Evolutionary conservation across 2,888 invertebrate genomes (phyloP), one percentile per base, ranked within the genome.

Genomic region (Ichneumoninae sp.): DNA sequence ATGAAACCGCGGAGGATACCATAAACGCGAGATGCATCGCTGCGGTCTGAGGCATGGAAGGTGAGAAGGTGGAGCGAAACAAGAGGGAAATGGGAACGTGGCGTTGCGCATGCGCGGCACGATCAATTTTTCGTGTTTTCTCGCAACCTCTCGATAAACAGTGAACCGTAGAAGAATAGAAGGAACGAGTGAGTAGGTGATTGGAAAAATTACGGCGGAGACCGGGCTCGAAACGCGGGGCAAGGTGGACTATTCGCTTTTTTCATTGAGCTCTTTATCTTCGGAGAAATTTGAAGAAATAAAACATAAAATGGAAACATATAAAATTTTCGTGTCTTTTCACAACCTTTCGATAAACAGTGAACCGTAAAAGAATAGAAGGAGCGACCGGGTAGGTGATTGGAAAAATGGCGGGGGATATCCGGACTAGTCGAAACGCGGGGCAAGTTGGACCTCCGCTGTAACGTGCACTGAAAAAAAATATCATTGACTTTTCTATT

Each of bases 11-110:
- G 63, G 47, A 74, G 63, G 47, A 74, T 60, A 74, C 73, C 57
- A 44, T 60, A 30, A 74, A 74, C 63, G 63, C 63, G 60, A 74
- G 63, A 33, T 60, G 63, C n/a, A 74, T 74, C 63, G 74, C 63
- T 74, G 47, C 30, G 74, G 63, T 74, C 30, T 44, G 63, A 60
- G 50, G 40, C 47, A 30, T 74, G 22, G 10, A 26, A 8, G 63
- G 57, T 26, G 30, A 26, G 60, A 74, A 26, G 26, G 74, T 26
- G 74, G 10, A 57, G 13, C 1, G 4, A 63, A 60, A 60, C 26
- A n/a, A n/a, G 6, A 16, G 4, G 5, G 4, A 63, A 33, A 63
- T 16, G 33, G 33, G 1, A 30, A 5, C 16, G 26, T 0, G 16
- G 1, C 33, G 1, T 16, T 52, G 33, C 30, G 16, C 60, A 26